A percentile compares a stretch with the other conserved stretches of the same genome.
phyloP scores from a whole-genome alignment of 2,888 invertebrate species.

The Cynaeus angustus region DNA sequence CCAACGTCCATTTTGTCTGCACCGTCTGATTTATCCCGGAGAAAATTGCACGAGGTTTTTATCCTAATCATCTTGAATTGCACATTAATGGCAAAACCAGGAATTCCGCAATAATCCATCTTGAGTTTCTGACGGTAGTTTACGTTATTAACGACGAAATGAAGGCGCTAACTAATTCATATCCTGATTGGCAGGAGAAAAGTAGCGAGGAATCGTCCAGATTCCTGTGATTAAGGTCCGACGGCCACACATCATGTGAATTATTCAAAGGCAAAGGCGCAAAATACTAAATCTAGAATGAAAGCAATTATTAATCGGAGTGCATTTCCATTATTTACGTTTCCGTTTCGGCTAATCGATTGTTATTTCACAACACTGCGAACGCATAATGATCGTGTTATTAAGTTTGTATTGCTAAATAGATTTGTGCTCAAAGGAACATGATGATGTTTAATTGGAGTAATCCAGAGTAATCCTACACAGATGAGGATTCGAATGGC shows the following conservation, averaged over 20 bases:
- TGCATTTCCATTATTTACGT: constrained; percentile 34
- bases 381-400: constrained; percentile 29
- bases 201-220: constrained; percentile 1
- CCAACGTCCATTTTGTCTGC: constrained; percentile 33
- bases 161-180: constrained; percentile 23
- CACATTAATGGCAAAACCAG: constrained; percentile 26
- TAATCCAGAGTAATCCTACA: constrained; percentile 31
- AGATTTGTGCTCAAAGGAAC: constrained; percentile 36
- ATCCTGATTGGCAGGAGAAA: constrained; percentile 22
- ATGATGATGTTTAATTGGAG: constrained; percentile 36
- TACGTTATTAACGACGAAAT: constrained; percentile 13
- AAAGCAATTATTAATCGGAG: constrained; percentile 39
- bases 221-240: constrained; percentile 17
- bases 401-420: constrained; percentile 40
- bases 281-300: constrained; percentile 39
- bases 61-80: constrained; percentile 34
- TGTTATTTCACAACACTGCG: constrained; percentile 30
- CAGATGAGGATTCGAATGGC: constrained; percentile 30
- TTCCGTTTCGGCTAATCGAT: constrained; percentile 29
- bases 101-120: constrained; percentile 38
- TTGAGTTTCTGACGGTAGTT: constrained; percentile 17
- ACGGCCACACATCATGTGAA: constrained; percentile 18
- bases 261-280: constrained; percentile 28
- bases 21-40: constrained; percentile 35
- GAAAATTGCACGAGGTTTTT: constrained; percentile 36